phyloP scores from a whole-genome alignment of 1,140 invertebrate genomes.

The Vanessa tameamea region DNA sequence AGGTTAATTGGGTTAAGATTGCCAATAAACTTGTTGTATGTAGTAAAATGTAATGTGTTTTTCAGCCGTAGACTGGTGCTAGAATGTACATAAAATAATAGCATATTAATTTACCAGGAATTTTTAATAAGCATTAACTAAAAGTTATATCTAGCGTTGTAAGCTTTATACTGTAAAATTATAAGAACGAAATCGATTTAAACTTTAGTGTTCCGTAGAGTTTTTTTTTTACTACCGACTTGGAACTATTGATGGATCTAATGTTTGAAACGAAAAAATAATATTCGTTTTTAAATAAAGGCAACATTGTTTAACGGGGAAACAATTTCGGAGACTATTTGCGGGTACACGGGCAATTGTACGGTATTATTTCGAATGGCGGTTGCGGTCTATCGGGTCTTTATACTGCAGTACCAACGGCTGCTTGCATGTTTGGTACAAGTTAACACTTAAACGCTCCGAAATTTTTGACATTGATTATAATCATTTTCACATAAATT shows the following conservation, averaged over 20 bases:
- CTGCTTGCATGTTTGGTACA: slow-evolving; percentile 25
- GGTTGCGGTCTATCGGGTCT: slow-evolving; percentile 51
- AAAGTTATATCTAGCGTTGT: no score
- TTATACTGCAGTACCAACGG: slow-evolving; percentile 47
- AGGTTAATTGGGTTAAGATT: neutral
- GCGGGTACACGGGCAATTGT: slow-evolving; percentile 57
- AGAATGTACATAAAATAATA: neutral
- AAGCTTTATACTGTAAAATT: no score
- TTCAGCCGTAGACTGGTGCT: neutral
- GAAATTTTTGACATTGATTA: neutral
- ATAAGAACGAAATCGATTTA: no score
- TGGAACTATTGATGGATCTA: neutral
- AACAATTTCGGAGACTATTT: slow-evolving; percentile 68
- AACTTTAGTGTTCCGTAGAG: no score
- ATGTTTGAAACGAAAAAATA: slow-evolving; percentile 2
- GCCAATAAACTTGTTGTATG: neutral
- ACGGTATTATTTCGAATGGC: slow-evolving; percentile 60
- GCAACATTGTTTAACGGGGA: slow-evolving; percentile 57
- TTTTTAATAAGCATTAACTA: no score
- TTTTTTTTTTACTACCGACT: no score
- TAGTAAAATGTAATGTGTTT: neutral
- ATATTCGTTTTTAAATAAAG: slow-evolving; percentile 42
- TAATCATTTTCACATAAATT: no score
- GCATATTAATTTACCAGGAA: no score
- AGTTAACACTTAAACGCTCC: slow-evolving; percentile 15